phyloP scores from a whole-genome alignment of 2,113 vertebrate genomes.

The Laticauda colubrina region DNA sequence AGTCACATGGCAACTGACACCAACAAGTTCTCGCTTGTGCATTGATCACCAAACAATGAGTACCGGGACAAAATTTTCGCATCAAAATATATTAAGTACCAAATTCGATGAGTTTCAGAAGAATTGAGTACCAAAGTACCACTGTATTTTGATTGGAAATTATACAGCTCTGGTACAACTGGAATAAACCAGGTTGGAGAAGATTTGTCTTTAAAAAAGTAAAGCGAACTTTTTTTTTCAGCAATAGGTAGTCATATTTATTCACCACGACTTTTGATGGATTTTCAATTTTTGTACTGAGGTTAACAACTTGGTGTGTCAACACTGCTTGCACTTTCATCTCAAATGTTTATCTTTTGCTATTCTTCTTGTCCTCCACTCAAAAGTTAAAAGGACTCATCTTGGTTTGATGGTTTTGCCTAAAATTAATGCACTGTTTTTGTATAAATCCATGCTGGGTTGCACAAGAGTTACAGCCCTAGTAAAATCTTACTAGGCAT shows the following conservation, averaged over 20 bases:
- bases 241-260: not conserved
- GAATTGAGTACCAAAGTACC: not conserved
- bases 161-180: not conserved
- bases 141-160: not conserved
- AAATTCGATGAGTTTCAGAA: not conserved
- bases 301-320: not conserved
- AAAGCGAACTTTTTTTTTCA: not conserved
- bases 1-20: not conserved
- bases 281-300: not conserved
- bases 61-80: not conserved
- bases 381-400: not conserved
- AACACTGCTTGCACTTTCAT: not conserved
- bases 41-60: not conserved
- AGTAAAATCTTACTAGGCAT: not conserved
- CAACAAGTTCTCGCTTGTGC: not conserved
- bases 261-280: not conserved
- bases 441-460: not conserved
- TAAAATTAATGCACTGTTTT: not conserved
- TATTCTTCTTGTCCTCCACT: not conserved
- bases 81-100: not conserved
- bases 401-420: not conserved
- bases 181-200: not conserved
- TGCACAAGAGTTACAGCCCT: not conserved
- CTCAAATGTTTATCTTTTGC: not conserved
- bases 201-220: not conserved